These are phyloP conservation scores for Xenotilapia longispinis DNA, from an alignment of 2,113 vertebrate genomes.

Conservation along the genomic window DNA sequence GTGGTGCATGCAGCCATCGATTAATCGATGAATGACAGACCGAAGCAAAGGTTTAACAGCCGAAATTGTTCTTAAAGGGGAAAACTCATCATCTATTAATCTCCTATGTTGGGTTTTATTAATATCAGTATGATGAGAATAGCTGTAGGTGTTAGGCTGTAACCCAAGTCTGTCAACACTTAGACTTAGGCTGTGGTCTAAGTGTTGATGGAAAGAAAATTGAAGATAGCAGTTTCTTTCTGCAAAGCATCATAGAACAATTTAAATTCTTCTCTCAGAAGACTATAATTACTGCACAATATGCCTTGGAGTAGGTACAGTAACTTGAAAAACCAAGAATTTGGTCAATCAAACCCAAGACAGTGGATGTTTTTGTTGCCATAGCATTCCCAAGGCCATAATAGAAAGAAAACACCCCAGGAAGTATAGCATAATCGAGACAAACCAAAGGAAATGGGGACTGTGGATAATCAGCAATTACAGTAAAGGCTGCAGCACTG, in stretches of 20 bases:
- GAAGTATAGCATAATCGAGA: neutral
- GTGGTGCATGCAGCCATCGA: neutral
- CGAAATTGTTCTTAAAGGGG: neutral
- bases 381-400: neutral
- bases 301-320: neutral
- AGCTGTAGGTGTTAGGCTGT: neutral
- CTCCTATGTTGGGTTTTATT: neutral
- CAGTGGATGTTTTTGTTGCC: neutral
- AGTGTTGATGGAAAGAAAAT: neutral
- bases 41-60: neutral
- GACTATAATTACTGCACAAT: constrained; percentile 42
- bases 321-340: constrained; percentile 9
- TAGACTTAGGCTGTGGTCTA: neutral
- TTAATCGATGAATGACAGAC: neutral
- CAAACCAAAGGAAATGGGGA: neutral
- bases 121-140: neutral
- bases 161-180: neutral
- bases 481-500: neutral
- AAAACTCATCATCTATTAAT: neutral
- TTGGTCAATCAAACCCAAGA: neutral
- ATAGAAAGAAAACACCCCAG: neutral
- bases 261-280: constrained; percentile 39
- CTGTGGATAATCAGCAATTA: neutral
- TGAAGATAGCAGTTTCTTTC: constrained; percentile 1
- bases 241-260: constrained; percentile 8